These are phyloP conservation scores for Campaea margaritaria DNA, from an alignment of 2,888 invertebrate genomes.

Conservation along the genomic window DNA sequence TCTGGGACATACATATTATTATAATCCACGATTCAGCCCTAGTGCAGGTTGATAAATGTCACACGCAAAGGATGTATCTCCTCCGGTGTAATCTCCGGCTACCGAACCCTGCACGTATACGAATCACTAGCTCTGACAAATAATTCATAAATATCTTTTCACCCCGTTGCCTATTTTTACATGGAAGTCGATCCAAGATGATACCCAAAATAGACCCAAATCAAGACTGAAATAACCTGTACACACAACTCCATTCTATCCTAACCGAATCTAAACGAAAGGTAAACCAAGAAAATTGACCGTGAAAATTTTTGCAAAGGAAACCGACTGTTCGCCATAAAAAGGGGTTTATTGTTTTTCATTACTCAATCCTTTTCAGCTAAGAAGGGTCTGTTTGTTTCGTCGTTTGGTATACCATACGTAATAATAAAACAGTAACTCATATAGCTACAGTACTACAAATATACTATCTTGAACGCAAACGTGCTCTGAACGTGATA, in stretches of 20 bases:
- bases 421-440: conserved; percentile 5
- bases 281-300: conserved; percentile 43
- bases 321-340: conserved; percentile 35
- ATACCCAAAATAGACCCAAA: not conserved
- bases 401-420: conserved; percentile 1
- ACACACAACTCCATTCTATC: not conserved
- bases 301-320: conserved; percentile 46
- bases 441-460: not conserved
- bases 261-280: conserved; percentile 25
- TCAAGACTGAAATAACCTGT: not conserved
- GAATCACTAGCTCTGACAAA: too few species aligned
- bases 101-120: too few species aligned
- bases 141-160: too few species aligned
- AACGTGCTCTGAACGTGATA: too few species aligned
- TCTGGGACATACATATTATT: too few species aligned
- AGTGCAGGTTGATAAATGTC: too few species aligned
- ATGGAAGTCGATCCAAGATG: too few species aligned
- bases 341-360: conserved; percentile 54
- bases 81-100: too few species aligned
- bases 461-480: too few species aligned
- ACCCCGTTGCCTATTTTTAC: too few species aligned
- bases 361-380: conserved; percentile 52
- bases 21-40: too few species aligned
- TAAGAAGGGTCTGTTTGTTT: conserved; percentile 51
- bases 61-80: too few species aligned